phyloP scores from a whole-genome alignment of 2,797 vertebrate genomes.

The Eleutherodactylus coqui region DNA sequence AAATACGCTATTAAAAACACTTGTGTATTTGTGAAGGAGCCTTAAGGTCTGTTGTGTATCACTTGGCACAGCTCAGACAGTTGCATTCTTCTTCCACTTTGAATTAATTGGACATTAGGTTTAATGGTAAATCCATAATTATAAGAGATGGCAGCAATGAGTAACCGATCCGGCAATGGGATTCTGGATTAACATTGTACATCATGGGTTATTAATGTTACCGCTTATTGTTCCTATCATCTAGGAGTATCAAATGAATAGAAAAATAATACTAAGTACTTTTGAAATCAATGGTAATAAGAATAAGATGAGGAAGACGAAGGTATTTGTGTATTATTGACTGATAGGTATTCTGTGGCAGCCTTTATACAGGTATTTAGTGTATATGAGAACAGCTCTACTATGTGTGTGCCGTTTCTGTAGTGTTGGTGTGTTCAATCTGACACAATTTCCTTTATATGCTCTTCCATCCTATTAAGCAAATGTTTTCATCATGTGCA shows the following conservation, averaged over 20 bases:
- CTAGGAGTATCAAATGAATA: not conserved
- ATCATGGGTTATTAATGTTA: not conserved
- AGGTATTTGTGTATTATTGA: not conserved
- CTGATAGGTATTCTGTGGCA: not conserved
- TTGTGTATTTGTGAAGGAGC: not conserved
- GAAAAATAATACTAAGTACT: not conserved
- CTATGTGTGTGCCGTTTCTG: not conserved
- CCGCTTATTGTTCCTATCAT: not conserved
- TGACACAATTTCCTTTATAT: not conserved
- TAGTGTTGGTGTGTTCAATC: not conserved
- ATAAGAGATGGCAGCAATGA: not conserved
- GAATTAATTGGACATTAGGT: not conserved
- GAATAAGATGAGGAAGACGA: not conserved
- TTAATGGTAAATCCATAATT: not conserved
- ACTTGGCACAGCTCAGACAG: not conserved
- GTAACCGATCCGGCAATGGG: not conserved
- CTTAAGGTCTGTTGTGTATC: too few species aligned
- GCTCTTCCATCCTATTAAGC: conserved; percentile 15
- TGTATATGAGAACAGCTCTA: not conserved
- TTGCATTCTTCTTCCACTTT: not conserved
- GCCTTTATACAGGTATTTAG: not conserved
- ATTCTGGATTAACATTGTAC: not conserved
- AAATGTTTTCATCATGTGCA: conserved; percentile 17
- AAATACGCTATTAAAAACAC: not conserved
- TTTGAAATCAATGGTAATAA: not conserved